phyloP scores from a whole-genome alignment of 2,888 invertebrate species.

The Lagria hirta region DNA sequence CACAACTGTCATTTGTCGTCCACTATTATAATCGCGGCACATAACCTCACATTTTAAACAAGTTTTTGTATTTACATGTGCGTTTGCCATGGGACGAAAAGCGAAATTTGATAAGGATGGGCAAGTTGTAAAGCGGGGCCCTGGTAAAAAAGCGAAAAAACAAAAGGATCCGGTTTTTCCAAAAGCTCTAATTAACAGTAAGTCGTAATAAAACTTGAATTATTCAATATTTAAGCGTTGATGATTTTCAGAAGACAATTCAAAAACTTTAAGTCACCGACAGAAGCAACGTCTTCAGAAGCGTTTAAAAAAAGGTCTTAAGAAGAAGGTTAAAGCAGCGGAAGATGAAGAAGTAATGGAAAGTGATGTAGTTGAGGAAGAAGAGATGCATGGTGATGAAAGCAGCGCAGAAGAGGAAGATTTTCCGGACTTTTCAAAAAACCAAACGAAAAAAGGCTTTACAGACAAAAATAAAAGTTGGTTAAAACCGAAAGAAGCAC shows the following conservation, averaged over 20 bases:
- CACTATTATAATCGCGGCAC: too few species aligned
- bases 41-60: too few species aligned
- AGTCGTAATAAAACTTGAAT: constrained; percentile 8
- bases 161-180: constrained; percentile 78
- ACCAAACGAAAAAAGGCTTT: constrained; percentile 41
- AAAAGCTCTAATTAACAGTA: constrained; percentile 57
- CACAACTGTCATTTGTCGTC: too few species aligned
- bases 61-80: too few species aligned
- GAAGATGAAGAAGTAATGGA: constrained; percentile 1
- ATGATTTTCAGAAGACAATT: constrained; percentile 49
- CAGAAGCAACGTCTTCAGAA: constrained; percentile 33
- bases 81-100: constrained; percentile 93
- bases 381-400: constrained; percentile 32
- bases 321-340: constrained; percentile 2
- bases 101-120: constrained; percentile 74
- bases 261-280: constrained; percentile 63
- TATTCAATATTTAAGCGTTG: neutral
- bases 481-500: constrained; percentile 60
- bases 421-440: constrained; percentile 29
- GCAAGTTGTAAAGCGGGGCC: constrained; percentile 73
- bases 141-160: constrained; percentile 84
- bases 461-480: constrained; percentile 19
- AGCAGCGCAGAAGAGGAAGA: constrained; percentile 49
- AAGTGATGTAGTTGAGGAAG: constrained; percentile 5
- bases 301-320: constrained; percentile 62